A percentile compares a stretch with the other conserved stretches of the same genome.
phyloP scores from a whole-genome alignment of 2,888 invertebrate species.

The Machimus atricapillus region DNA sequence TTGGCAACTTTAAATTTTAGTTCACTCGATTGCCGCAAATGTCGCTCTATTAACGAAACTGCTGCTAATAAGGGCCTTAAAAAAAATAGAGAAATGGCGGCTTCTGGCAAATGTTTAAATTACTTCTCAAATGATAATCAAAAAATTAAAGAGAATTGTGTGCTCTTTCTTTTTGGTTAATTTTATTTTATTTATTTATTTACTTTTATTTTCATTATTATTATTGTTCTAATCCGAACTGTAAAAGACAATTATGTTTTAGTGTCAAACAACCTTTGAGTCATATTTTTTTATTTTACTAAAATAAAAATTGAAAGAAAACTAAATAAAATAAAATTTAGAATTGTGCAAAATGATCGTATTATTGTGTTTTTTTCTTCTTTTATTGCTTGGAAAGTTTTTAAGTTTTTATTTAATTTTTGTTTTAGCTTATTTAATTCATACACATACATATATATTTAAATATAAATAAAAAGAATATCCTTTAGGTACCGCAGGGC shows the following conservation, averaged over 20 bases:
- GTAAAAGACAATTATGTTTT: background rate
- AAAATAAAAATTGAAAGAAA: too few relatives aligned
- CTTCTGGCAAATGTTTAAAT: too few relatives aligned
- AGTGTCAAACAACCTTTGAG: conserved; percentile 19
- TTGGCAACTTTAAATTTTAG: background rate
- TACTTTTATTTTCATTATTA: background rate
- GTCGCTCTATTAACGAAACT: background rate
- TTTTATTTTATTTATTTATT: background rate
- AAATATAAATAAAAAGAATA: too few relatives aligned
- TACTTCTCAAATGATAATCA: too few relatives aligned
- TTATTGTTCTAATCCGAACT: background rate
- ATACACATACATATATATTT: background rate
- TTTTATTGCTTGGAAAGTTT: background rate
- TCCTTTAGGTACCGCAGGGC: too few relatives aligned
- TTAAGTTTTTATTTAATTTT: background rate
- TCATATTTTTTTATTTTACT: background rate
- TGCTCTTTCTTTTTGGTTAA: too few relatives aligned
- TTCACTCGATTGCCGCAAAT: background rate
- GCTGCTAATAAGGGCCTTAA: too few relatives aligned
- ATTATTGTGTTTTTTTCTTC: background rate
- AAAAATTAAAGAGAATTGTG: too few relatives aligned
- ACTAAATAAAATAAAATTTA: background rate
- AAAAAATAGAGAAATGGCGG: too few relatives aligned
- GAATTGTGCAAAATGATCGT: too few relatives aligned
- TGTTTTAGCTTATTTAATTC: background rate